A percentile compares a stretch with the other conserved stretches of the same genome.
Evolutionary conservation across 2,797 vertebrate species (phyloP).

Genomic region (Coendou prehensilis): DNA sequence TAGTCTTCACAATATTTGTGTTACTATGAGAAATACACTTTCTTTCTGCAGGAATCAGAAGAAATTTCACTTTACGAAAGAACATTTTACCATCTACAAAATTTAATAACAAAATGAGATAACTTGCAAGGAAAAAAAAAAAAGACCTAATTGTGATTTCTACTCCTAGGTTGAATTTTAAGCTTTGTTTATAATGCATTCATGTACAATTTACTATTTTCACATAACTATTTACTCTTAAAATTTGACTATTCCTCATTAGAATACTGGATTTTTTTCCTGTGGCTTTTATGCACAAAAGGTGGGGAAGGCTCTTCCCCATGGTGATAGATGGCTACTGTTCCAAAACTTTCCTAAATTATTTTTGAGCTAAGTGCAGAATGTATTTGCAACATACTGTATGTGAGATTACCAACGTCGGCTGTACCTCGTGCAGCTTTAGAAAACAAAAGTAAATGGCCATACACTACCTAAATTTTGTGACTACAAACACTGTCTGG

Average conservation of each 20-base stretch:
- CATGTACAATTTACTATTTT: neutral
- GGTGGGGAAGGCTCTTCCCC: neutral
- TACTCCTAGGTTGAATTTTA: slow-evolving; percentile 2
- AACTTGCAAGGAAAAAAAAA: neutral
- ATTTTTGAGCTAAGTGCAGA: neutral
- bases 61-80: neutral
- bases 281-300: neutral
- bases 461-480: neutral
- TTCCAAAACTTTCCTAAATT: neutral
- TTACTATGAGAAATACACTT: neutral
- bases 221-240: neutral
- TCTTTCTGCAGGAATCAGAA: neutral
- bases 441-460: neutral
- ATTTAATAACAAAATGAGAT: neutral
- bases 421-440: neutral
- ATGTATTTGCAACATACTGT: neutral
- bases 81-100: neutral
- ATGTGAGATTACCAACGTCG: neutral
- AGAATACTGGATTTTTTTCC: neutral
- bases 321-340: neutral
- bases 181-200: neutral
- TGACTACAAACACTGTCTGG: neutral
- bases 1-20: neutral
- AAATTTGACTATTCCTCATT: neutral
- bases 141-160: neutral